A percentile compares a stretch with the other conserved stretches of the same genome.
Conservation (phyloP, 2,113 vertebrate species). For the Rana temporaria region DNA sequence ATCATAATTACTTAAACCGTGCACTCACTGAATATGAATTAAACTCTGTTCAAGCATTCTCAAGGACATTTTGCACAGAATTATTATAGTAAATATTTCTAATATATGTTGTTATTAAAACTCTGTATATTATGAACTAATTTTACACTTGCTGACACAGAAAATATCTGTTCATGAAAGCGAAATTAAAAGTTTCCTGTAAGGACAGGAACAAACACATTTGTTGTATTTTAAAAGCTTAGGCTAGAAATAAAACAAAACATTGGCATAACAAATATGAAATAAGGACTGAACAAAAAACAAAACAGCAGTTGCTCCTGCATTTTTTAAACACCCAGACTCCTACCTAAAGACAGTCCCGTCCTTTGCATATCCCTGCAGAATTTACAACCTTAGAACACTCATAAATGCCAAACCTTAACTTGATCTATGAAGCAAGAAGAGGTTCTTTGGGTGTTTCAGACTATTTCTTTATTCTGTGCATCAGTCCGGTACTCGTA, state of each 20-base stretch:
- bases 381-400: conserved; percentile 55
- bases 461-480: conserved; percentile 56
- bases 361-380: conserved; percentile 53
- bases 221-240: conserved; percentile 11
- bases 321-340: conserved; percentile 16
- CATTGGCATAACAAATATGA: conserved; percentile 26
- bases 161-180: background rate
- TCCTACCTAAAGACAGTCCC: conserved; percentile 42
- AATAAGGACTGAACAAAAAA: conserved; percentile 21
- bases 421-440: conserved; percentile 54
- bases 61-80: no score
- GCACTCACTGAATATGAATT: no score
- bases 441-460: conserved; percentile 54
- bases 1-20: no score
- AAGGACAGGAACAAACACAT: conserved; percentile 10
- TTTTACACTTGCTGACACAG: background rate
- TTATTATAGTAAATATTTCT: no score
- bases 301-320: conserved; percentile 34
- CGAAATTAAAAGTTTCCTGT: background rate
- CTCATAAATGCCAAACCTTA: conserved; percentile 57
- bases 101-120: no score
- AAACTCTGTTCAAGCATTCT: no score
- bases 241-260: conserved; percentile 18
- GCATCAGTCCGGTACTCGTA: conserved; percentile 46
- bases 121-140: background rate